Conservation (phyloP, 2,113 vertebrate species). For the Laticauda laticaudata region DNA sequence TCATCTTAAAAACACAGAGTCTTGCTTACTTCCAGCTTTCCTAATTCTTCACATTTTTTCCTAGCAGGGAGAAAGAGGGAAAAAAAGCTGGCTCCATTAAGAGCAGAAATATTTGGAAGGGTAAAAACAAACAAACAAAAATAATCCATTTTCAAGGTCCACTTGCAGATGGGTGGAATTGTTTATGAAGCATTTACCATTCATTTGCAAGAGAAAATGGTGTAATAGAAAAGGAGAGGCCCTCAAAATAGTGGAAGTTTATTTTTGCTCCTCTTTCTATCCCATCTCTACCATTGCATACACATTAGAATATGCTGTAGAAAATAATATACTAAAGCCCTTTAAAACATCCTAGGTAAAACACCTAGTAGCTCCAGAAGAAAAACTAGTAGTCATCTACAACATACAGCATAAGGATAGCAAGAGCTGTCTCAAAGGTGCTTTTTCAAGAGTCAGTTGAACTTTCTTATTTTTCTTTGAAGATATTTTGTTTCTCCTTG, state of each 20-base stretch:
- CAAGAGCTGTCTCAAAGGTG: neutral
- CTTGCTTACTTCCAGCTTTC: slow-evolving; percentile 53
- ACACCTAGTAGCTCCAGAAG: neutral
- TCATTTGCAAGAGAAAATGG: slow-evolving; percentile 72
- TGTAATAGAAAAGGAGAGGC: slow-evolving; percentile 59
- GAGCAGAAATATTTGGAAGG: slow-evolving; percentile 58
- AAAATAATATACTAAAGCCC: neutral
- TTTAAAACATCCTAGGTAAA: neutral
- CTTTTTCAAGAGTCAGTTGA: too few relatives aligned
- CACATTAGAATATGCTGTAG: slow-evolving; percentile 48
- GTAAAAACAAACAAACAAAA: slow-evolving; percentile 76
- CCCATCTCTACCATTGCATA: neutral
- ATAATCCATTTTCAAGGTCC: slow-evolving; percentile 80
- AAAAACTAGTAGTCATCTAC: neutral
- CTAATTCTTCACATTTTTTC: slow-evolving; percentile 58
- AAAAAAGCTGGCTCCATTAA: slow-evolving; percentile 48
- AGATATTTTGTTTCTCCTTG: too few relatives aligned
- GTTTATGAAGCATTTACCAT: slow-evolving; percentile 74
- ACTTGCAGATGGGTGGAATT: slow-evolving; percentile 67
- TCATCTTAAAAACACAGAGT: slow-evolving; percentile 42
- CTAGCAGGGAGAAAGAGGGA: slow-evolving; percentile 35
- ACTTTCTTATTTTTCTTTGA: too few relatives aligned
- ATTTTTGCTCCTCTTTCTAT: neutral
- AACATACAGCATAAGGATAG: neutral
- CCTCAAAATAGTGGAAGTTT: slow-evolving; percentile 48